Percentiles rank a stretch among this genome's conserved stretches.
phyloP scores from a whole-genome alignment of 2,113 vertebrate genomes.

The Phaetusa simplex region DNA sequence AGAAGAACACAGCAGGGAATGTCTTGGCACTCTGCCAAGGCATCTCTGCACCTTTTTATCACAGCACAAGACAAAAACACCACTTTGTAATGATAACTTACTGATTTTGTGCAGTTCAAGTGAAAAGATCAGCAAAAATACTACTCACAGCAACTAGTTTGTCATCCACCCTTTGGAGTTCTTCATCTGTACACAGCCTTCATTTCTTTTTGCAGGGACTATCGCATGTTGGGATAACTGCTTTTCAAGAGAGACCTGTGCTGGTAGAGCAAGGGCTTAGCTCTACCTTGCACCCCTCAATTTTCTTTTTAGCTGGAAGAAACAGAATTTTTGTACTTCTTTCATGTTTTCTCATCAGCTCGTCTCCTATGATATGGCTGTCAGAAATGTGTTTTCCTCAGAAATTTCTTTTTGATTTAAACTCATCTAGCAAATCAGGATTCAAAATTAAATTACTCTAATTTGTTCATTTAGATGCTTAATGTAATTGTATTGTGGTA shows the following conservation, averaged over 20 bases:
- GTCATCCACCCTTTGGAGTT: neutral
- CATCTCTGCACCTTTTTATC: neutral
- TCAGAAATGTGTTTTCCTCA: conserved; percentile 2
- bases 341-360: neutral
- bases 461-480: conserved; percentile 48
- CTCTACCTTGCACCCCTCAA: neutral
- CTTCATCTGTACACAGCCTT: neutral
- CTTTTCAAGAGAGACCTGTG: neutral
- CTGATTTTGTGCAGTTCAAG: neutral
- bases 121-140: neutral
- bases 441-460: conserved; percentile 65
- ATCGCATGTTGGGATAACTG: neutral
- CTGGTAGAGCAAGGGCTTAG: neutral
- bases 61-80: neutral
- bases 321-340: neutral
- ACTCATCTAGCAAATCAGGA: conserved; percentile 34
- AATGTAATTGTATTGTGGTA: conserved; percentile 62
- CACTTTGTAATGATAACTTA: neutral
- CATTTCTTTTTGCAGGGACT: neutral
- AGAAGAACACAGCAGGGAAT: neutral
- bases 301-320: neutral
- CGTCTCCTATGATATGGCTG: neutral
- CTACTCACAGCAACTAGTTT: neutral
- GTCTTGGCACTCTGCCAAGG: neutral
- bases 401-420: conserved; percentile 32